Evolutionary conservation across 2,113 vertebrate species (phyloP).

Genomic region (Mystacornis crossleyi): DNA sequence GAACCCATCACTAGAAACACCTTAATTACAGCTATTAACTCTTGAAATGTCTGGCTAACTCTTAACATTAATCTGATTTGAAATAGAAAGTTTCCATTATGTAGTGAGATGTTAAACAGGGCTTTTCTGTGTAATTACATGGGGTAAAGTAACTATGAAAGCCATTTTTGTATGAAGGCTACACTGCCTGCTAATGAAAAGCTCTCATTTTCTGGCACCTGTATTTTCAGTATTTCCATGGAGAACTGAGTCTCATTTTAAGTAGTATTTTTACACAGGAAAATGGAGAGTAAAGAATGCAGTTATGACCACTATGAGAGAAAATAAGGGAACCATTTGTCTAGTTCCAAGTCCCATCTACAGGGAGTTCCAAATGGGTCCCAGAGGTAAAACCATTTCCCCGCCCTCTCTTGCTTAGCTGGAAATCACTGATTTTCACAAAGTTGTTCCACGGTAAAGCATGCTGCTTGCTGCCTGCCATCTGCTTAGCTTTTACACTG

Average conservation of each 20-base stretch:
- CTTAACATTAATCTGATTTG: constrained; percentile 31
- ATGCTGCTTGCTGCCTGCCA: background rate
- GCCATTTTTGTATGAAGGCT: background rate
- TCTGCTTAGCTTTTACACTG: rapidly evolving
- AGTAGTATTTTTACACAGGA: background rate
- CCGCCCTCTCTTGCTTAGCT: background rate
- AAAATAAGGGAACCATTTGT: background rate
- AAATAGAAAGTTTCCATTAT: constrained; percentile 44
- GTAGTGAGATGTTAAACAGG: constrained; percentile 9
- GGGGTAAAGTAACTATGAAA: background rate
- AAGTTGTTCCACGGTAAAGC: rapidly evolving
- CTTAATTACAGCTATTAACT: constrained; percentile 60
- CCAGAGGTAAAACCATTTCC: background rate
- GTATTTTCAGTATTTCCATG: constrained; percentile 13
- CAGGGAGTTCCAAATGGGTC: background rate
- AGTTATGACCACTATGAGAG: background rate
- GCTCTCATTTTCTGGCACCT: constrained; percentile 45
- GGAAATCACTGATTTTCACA: background rate
- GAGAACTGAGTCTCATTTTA: background rate
- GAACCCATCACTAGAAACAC: background rate
- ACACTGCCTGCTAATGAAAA: constrained; percentile 22
- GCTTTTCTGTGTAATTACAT: constrained; percentile 19
- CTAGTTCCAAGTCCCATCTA: background rate
- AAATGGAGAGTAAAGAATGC: background rate
- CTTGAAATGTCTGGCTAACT: constrained; percentile 51